Base-by-base conservation (phyloP, 2,888 invertebrate genomes). In the Peribatodes rhomboidaria region DNA sequence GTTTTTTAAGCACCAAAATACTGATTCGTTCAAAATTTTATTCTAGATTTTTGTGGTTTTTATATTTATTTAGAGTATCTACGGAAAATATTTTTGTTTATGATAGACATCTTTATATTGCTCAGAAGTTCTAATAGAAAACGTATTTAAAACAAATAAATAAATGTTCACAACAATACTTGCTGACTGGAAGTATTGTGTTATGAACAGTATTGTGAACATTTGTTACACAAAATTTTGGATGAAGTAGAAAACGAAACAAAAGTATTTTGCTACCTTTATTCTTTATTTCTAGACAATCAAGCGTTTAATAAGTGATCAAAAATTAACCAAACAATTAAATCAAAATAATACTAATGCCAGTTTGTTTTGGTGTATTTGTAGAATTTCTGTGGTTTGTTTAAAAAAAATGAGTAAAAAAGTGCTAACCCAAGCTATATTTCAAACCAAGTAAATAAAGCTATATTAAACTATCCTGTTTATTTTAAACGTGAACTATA, bases 41-140 rank as follows among this genome's bases (percentile, higher is more conserved):
- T 61, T 62, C 68, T 49, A 55, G 2, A 67, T 18, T 67, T 68
- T 55, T 37, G 52, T 52, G 18, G 37, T 65, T 67, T 59, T 67
- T 54, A 37, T 50, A 31, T 61, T 63, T 50, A 31, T 61, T 63
- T 35, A 52, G 39, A 47, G 22, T 64, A 37, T 59, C 18, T 64
- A 37, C 61, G 16, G 65, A 52, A n/a, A 52, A 57, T 52, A 52
- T 52, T 52, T 52, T 52, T n/a, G 50, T 42, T 61, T 56, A 16
- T 10, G 18, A 16, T 16, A 2, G 16, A 16, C 8, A 16, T 16
- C 8, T 14, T 16, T 41, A 16, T 10, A 41, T 16, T 14, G 9
- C 8, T 41, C 10, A 8, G 13, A 10, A 35, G 35, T 0, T 13
- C 3, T 13, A 10, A 13, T 13, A 13, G 3, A 35, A 35, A 1